Evolutionary conservation across 2,113 vertebrate species (phyloP), one percentile per base, ranked within the genome.

Genomic region (Delphinapterus leucas): DNA sequence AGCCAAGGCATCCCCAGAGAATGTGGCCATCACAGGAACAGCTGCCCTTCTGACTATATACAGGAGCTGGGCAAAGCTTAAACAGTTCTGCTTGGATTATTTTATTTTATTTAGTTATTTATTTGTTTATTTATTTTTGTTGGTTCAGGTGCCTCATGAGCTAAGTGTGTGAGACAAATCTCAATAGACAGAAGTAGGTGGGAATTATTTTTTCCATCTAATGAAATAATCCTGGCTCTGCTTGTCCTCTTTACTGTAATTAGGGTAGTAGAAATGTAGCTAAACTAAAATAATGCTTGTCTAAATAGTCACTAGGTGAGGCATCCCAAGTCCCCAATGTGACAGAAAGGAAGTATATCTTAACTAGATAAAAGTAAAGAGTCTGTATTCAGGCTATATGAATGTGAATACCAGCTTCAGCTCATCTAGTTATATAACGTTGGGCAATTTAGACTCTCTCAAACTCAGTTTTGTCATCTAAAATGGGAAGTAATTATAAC

Each of bases 1-100:
- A 93, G 47, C 47, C 68, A 74, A 89, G 11, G 2, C 21, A 5
- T 97, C 95, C 97, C 97, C 38, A 90, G 96, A 88, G 93, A 93
- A 36, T 85, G 53, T 88, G 91, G 10, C 74, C 86, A 73, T 90
- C n/a, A 41, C 17, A 84, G 67, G 36, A 95, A 97, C 93, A 97
- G 86, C 96, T 97, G 95, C 79, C 82, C 70, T 96, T 71, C 83
- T 73, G 58, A 71, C 58, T 92, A 25, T 73, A 84, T 73, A 84
- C 80, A 93, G 74, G 90, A 87, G 36, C 80, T 68, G 25, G 58
- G 58, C 6, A 18, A 90, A 90, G 86, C 60, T 96, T 44, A 76
- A 67, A 74, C 12, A 28, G 8, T 87, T 96, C 47, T 88, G 65
- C 79, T 88, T 96, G 73, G 47, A 41, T 73, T 68, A 80, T 86